A percentile compares a stretch with the other conserved stretches of the same genome.
Evolutionary conservation across 2,888 invertebrate genomes (phyloP).

Genomic region (Melitaea athalia): DNA sequence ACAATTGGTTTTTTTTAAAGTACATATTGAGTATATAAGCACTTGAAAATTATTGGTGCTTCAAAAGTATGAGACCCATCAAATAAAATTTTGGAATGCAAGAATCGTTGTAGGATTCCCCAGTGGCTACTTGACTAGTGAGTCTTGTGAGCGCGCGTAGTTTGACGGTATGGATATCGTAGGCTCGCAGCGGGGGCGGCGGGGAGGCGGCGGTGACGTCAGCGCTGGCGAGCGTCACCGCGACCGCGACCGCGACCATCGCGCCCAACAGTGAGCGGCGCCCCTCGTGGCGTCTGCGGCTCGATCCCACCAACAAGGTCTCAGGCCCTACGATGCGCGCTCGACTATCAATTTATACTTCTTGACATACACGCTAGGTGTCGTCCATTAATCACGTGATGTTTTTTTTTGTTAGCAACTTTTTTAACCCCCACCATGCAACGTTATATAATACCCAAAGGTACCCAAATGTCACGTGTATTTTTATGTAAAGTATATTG

Average conservation of each 20-base stretch:
- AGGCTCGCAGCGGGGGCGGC: slow-evolving; percentile 59
- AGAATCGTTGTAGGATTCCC: no score
- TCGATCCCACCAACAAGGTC: slow-evolving; percentile 96
- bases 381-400: no score
- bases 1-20: no score
- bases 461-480: no score
- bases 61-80: no score
- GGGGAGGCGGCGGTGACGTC: slow-evolving; percentile 68
- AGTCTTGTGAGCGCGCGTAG: not conserved
- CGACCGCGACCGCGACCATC: slow-evolving; percentile 77
- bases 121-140: not conserved
- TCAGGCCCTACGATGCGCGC: slow-evolving; percentile 34
- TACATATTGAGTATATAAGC: no score
- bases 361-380: not conserved
- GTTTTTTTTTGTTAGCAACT: no score
- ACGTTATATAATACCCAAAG: no score
- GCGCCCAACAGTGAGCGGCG: slow-evolving; percentile 87
- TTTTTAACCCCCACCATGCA: no score
- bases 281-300: slow-evolving; percentile 95
- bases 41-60: no score
- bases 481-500: no score
- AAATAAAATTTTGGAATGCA: no score
- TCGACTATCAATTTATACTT: slow-evolving; percentile 38
- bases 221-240: slow-evolving; percentile 68
- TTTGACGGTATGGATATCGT: slow-evolving; percentile 39